Conservation (phyloP, 92 coral and sea anemone genomes). For the Anthopleura xanthogrammica region DNA sequence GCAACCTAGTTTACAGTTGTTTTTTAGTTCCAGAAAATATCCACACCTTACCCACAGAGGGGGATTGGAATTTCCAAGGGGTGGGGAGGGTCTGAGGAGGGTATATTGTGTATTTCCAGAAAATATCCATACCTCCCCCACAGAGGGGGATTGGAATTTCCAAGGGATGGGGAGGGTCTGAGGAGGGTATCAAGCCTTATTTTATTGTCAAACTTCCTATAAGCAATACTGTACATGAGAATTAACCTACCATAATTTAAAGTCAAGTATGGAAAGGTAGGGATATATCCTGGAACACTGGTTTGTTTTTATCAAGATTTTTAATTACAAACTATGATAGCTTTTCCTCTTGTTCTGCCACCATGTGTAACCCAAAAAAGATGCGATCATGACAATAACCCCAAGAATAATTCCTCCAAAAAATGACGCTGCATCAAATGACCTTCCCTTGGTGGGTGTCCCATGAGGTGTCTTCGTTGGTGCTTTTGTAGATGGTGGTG, state of each 20-base stretch:
- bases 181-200: too few relatives aligned
- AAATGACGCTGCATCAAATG: slow-evolving; percentile 89
- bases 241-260: too few relatives aligned
- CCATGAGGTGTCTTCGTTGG: neutral
- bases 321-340: slow-evolving; percentile 70
- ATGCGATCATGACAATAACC: slow-evolving; percentile 36
- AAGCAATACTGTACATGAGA: too few relatives aligned
- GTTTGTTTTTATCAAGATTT: neutral
- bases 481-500: slow-evolving; percentile 12
- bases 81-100: too few relatives aligned
- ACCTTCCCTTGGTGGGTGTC: slow-evolving; percentile 27
- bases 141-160: neutral
- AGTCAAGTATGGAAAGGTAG: neutral
- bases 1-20: neutral
- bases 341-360: slow-evolving; percentile 80
- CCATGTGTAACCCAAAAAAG: slow-evolving; percentile 60
- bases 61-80: too few relatives aligned
- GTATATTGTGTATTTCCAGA: too few relatives aligned
- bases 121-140: neutral
- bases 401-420: slow-evolving; percentile 95
- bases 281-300: neutral
- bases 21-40: too few relatives aligned
- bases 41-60: neutral
- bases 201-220: too few relatives aligned
- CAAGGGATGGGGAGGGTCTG: too few relatives aligned